These are phyloP conservation scores for Phengaris arion DNA, from an alignment of 2,888 invertebrate species.

Conservation along the genomic window DNA sequence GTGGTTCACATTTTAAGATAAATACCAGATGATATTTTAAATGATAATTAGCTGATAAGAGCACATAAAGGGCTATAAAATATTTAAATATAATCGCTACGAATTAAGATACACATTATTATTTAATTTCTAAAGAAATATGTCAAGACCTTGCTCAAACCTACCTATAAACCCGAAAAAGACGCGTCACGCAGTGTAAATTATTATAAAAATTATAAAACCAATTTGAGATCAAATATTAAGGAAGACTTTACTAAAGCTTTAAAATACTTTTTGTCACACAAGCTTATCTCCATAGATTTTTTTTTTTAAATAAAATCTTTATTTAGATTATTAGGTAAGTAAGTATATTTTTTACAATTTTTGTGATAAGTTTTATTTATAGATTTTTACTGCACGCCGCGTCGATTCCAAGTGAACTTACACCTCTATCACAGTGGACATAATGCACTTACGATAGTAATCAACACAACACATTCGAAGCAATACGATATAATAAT, in stretches of 20 bases:
- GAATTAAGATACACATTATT: background rate
- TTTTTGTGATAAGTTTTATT: background rate
- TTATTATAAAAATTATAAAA: background rate
- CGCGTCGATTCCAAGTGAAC: conserved; percentile 16
- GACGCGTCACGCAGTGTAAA: conserved; percentile 28
- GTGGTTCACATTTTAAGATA: background rate
- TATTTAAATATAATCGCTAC: background rate
- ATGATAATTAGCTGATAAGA: conserved; percentile 2
- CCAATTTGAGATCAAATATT: background rate
- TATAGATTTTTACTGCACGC: background rate
- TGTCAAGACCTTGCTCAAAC: conserved; percentile 18
- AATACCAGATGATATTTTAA: background rate
- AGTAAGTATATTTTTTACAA: background rate
- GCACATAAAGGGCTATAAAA: background rate
- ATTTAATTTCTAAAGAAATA: conserved; percentile 10
- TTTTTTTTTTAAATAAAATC: background rate
- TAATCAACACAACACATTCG: conserved; percentile 38
- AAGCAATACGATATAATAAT: conserved; percentile 1
- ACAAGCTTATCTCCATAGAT: background rate
- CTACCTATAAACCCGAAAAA: background rate
- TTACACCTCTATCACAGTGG: conserved; percentile 79
- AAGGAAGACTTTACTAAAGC: conserved; percentile 17
- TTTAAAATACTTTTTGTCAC: background rate
- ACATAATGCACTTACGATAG: conserved; percentile 76
- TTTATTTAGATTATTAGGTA: too few species aligned